Conservation (phyloP, 2,113 vertebrate genomes). For the Sorex araneus region DNA sequence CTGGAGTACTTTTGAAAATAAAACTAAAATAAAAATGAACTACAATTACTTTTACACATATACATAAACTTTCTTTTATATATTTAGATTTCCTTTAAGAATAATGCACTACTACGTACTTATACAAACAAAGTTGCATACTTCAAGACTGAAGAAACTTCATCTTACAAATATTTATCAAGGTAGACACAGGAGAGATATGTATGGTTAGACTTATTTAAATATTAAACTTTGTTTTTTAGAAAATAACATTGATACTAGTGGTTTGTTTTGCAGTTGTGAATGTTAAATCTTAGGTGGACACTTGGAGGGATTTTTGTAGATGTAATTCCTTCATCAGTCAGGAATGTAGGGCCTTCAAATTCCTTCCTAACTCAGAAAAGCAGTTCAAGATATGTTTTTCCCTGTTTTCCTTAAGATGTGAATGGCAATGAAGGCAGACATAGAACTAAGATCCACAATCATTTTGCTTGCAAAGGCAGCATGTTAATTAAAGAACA, state of each 20-base stretch:
- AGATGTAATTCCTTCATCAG: not conserved
- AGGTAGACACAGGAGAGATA: not conserved
- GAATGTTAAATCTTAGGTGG: not conserved
- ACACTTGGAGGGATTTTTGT: not conserved
- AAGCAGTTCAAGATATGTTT: not conserved
- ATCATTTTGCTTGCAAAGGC: not conserved
- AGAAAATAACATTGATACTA: not conserved
- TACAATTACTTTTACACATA: conserved; percentile 18
- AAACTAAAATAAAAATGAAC: conserved; percentile 26
- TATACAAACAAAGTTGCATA: not conserved
- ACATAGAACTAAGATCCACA: conserved; percentile 8
- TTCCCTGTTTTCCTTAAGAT: conserved; percentile 6
- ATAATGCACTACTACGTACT: not conserved
- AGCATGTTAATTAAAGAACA: not conserved
- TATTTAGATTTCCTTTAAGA: not conserved
- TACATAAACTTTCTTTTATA: not conserved
- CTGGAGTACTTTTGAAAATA: conserved; percentile 2
- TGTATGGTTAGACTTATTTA: not conserved
- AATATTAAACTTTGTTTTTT: not conserved
- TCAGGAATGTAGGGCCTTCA: not conserved
- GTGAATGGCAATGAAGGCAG: conserved; percentile 16
- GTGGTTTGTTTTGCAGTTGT: not conserved
- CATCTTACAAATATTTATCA: conserved; percentile 16
- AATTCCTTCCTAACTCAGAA: conserved; percentile 18
- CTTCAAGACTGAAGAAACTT: not conserved